Evolutionary conservation across 1,140 invertebrate genomes (phyloP).

Genomic region (Adelges cooleyi): DNA sequence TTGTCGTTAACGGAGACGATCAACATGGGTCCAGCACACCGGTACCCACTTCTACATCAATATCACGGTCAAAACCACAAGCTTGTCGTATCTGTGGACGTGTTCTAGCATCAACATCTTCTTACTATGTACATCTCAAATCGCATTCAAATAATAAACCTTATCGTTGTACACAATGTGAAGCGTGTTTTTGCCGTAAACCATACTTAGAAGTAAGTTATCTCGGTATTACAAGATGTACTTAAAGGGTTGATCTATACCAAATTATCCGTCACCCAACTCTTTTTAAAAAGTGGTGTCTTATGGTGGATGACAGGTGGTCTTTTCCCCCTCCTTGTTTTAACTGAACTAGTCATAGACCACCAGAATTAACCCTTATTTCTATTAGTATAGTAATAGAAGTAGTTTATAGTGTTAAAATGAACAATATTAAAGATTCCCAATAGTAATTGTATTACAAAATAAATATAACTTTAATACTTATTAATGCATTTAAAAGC

Average conservation of each 20-base stretch:
- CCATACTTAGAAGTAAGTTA: slow-evolving; percentile 52
- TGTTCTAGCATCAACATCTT: slow-evolving; percentile 58
- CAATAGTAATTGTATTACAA: too few species aligned
- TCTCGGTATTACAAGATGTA: neutral
- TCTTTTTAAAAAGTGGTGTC: neutral
- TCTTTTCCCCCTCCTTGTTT: neutral
- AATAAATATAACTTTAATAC: too few species aligned
- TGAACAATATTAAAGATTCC: too few species aligned
- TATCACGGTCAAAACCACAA: slow-evolving; percentile 31
- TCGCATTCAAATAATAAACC: slow-evolving; percentile 64
- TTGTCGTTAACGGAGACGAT: slow-evolving; percentile 14
- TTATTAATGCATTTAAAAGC: too few species aligned
- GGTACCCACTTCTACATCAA: neutral
- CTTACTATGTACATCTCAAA: slow-evolving; percentile 70
- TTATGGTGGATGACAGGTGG: neutral
- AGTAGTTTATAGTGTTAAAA: too few species aligned
- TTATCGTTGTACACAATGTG: slow-evolving; percentile 60
- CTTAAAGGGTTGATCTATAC: neutral
- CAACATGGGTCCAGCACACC: slow-evolving; percentile 16
- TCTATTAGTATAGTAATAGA: too few species aligned
- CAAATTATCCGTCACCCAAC: neutral
- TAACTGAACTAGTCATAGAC: too few species aligned
- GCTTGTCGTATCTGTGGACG: slow-evolving; percentile 62
- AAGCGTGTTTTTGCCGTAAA: slow-evolving; percentile 60
- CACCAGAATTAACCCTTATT: too few species aligned